Evolutionary conservation across 2,888 invertebrate species (phyloP), one percentile per base, ranked within the genome.

Genomic region (Eupithecia subumbrata): DNA sequence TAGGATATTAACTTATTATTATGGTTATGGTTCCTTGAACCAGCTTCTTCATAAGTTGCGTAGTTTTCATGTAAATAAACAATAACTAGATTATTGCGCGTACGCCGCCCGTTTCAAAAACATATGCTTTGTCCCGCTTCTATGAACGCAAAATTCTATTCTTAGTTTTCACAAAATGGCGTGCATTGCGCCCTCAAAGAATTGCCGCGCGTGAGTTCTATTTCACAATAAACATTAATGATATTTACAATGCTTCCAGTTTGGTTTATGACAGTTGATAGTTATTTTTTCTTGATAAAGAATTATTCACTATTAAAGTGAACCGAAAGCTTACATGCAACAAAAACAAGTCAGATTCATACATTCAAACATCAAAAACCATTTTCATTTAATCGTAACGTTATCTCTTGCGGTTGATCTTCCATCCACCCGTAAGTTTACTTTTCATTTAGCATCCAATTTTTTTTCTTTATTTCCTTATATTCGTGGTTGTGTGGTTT

Each of bases 401-500:
- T 67, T 40, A 67, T 37, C 40, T 22, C 18, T 16, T 16, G 30
- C 8, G 9, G 66, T 67, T 37, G 66, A 67, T 40, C 40, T 67
- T 40, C n/a, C 37, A 67, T 40, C 12, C 37, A 37, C n/a, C 12
- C n/a, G 18, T 12, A 67, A 67, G 66, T 67, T 67, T 67, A 67
- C 40, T n/a, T 67, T 67, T 5, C 22, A 67, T 67, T 67, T 67
- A 67, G 66, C 18, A n/a, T 67, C 66, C 40, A 67, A 67, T 67
- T 67, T 40, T 67, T 67, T 67, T 66, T 40, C 40, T 66, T 37
- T 67, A 40, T 40, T n/a, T 37, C 66, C 66, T 66, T n/a, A 8
- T 34, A 18, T n/a, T 37, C 34, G 66, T 40, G 1, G n/a, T 37
- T 43, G 40, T n/a, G 14, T 43, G 67, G 43, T 18, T 67, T 43